phyloP scores from a whole-genome alignment of 1,140 invertebrate species.

The Phortica variegata region DNA sequence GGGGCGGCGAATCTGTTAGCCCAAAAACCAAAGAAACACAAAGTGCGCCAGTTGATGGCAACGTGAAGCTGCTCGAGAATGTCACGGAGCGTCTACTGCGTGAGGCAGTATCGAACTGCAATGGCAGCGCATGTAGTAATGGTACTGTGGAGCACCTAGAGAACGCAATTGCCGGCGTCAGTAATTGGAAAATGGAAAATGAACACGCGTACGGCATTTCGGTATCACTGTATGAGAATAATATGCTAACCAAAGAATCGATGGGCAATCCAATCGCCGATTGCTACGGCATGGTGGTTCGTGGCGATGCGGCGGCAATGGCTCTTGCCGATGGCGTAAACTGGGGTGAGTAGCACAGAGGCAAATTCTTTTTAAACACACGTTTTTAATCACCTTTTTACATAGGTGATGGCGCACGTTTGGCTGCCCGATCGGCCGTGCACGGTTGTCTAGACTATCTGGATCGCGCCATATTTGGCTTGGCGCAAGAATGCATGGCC shows the following conservation, averaged over 20 bases:
- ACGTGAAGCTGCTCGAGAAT: slow-evolving; percentile 11
- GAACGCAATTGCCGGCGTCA: slow-evolving; percentile 64
- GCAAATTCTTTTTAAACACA: not conserved
- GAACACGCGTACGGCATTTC: slow-evolving; percentile 70
- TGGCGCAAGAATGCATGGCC: slow-evolving; percentile 37
- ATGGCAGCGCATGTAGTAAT: not conserved
- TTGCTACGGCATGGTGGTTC: slow-evolving; percentile 80
- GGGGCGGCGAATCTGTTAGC: too few relatives aligned
- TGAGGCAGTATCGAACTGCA: slow-evolving; percentile 38
- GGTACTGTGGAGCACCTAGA: not conserved
- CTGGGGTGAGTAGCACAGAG: slow-evolving; percentile 70
- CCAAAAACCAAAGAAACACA: not conserved
- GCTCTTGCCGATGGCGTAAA: slow-evolving; percentile 91
- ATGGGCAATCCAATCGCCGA: slow-evolving; percentile 90
- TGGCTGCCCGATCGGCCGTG: slow-evolving; percentile 86
- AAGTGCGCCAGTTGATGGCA: not conserved
- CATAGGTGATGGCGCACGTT: slow-evolving; percentile 74
- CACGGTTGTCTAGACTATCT: slow-evolving; percentile 85
- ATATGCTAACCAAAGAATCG: slow-evolving; percentile 72
- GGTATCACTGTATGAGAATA: slow-evolving; percentile 76
- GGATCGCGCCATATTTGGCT: slow-evolving; percentile 72
- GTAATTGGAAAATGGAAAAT: slow-evolving; percentile 68
- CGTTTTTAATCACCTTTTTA: not conserved
- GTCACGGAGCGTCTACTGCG: slow-evolving; percentile 38
- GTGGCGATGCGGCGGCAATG: slow-evolving; percentile 78